Conservation (phyloP, 2,113 vertebrate species). For the Gymnobelideus leadbeateri region DNA sequence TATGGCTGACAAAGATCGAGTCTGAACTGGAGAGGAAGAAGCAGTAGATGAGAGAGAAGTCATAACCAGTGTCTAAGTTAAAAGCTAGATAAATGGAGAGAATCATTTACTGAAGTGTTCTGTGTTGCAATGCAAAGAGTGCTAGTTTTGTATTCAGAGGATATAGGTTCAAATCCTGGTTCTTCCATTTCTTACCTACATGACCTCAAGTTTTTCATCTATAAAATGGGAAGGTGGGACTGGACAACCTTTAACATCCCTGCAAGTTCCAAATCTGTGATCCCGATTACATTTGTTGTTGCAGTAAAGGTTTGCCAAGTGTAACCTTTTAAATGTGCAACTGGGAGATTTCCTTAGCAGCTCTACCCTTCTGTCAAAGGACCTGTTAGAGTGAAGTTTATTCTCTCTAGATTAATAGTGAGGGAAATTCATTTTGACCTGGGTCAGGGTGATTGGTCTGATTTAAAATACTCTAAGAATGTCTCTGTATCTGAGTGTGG, state of each 20-base stretch:
- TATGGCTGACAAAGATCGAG: not conserved
- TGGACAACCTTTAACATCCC: slow-evolving; percentile 5
- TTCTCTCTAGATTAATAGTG: not conserved
- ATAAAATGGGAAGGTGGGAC: not conserved
- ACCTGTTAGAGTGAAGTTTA: not conserved
- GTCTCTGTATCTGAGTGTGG: not conserved
- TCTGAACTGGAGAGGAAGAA: not conserved
- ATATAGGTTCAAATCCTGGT: not conserved
- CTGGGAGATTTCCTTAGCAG: not conserved
- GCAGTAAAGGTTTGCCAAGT: not conserved
- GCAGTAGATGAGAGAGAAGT: not conserved
- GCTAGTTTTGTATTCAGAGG: not conserved
- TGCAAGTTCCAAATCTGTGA: not conserved
- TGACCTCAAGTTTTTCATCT: not conserved
- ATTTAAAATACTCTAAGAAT: not conserved
- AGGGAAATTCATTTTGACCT: not conserved
- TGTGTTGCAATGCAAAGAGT: not conserved
- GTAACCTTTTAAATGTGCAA: not conserved
- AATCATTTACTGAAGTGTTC: not conserved
- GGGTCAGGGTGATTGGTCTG: not conserved
- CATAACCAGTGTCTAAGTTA: not conserved
- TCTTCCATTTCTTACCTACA: not conserved
- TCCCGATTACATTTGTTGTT: not conserved
- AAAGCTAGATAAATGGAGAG: not conserved
- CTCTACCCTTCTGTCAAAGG: not conserved